These are phyloP conservation scores for Pluvialis apricaria DNA, from an alignment of 2,113 vertebrate genomes.

Conservation along the genomic window DNA sequence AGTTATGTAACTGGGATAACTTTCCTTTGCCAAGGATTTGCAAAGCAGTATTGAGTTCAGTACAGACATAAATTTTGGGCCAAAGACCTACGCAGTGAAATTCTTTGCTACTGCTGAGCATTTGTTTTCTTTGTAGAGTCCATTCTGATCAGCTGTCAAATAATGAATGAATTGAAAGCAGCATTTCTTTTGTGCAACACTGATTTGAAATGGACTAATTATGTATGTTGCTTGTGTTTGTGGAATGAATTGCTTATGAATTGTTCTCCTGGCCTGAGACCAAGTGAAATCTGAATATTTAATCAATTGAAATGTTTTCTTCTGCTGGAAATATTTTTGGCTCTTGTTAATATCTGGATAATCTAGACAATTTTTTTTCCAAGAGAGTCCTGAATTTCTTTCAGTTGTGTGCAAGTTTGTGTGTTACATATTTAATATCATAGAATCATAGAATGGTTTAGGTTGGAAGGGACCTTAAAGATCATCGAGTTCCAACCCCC, in stretches of 20 bases:
- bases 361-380: not conserved
- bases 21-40: conserved; percentile 29
- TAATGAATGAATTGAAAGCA: not conserved
- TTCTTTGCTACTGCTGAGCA: conserved; percentile 6
- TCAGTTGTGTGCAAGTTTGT: not conserved
- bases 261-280: not conserved
- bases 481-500: too few species aligned
- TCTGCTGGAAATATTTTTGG: conserved; percentile 1
- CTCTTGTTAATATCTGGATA: not conserved
- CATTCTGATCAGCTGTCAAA: conserved; percentile 17
- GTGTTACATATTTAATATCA: not conserved
- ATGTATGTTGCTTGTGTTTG: not conserved
- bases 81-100: conserved; percentile 28
- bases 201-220: not conserved
- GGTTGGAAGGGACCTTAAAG: too few species aligned
- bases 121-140: conserved; percentile 11
- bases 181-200: not conserved
- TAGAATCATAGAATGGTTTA: too few species aligned
- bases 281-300: not conserved
- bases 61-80: conserved; percentile 9
- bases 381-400: not conserved
- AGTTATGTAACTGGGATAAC: conserved; percentile 40
- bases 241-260: not conserved
- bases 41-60: conserved; percentile 12
- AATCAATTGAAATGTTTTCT: not conserved